Evolutionary conservation across 2,888 invertebrate genomes (phyloP).

Genomic region (Metopia argyrocephala): DNA sequence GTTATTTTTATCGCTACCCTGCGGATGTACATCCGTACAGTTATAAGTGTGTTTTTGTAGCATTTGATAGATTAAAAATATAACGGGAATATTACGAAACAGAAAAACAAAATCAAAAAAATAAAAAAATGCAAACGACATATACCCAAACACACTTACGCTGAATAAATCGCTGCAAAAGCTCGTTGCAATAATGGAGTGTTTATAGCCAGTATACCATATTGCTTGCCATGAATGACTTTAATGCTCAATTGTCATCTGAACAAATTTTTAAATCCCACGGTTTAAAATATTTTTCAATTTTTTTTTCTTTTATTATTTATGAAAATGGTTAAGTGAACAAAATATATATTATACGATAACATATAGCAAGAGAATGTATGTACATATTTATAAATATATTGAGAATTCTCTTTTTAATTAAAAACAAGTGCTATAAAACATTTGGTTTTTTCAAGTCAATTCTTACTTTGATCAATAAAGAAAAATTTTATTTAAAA

Average conservation of each 20-base stretch:
- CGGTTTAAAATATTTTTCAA: background rate
- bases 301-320: too few relatives aligned
- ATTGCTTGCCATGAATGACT: constrained; percentile 30
- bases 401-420: too few relatives aligned
- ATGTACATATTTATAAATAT: too few relatives aligned
- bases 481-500: too few relatives aligned
- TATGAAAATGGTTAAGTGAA: too few relatives aligned
- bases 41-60: constrained; percentile 28
- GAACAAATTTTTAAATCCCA: constrained; percentile 13
- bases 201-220: constrained; percentile 30
- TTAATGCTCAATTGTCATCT: constrained; percentile 41
- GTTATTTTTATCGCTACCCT: constrained; percentile 61
- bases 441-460: too few relatives aligned
- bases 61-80: constrained; percentile 63
- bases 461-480: too few relatives aligned
- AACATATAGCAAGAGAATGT: too few relatives aligned
- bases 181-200: constrained; percentile 35
- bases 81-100: constrained; percentile 5
- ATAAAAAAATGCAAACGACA: background rate
- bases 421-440: too few relatives aligned
- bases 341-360: too few relatives aligned
- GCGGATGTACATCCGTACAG: constrained; percentile 58
- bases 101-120: constrained; percentile 1
- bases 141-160: too few relatives aligned
- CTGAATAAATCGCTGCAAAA: background rate